Conservation (phyloP, 2,113 vertebrate species). For the Emydura subglobosa region DNA sequence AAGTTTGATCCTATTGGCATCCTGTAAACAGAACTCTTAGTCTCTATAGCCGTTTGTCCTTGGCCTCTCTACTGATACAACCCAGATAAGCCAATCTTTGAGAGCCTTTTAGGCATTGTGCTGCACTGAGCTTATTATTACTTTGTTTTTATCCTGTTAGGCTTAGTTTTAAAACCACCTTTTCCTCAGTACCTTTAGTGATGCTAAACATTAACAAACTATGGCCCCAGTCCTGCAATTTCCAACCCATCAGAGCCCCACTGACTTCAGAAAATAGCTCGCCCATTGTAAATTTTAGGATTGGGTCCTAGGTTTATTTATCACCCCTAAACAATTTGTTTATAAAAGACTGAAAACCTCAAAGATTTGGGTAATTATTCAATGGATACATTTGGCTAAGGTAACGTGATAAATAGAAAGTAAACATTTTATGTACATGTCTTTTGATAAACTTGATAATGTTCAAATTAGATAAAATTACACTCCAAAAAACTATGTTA, state of each 20-base stretch:
- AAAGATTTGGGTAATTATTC: background rate
- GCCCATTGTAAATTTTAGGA: too few relatives aligned
- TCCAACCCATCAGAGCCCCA: background rate
- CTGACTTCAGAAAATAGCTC: too few relatives aligned
- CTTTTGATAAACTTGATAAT: background rate
- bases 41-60: background rate
- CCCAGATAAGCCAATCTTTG: background rate
- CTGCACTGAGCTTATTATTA: background rate
- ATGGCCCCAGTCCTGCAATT: background rate
- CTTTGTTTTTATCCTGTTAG: background rate
- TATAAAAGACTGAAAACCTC: background rate
- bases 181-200: background rate
- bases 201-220: background rate
- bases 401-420: background rate
- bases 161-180: background rate
- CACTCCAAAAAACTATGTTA: background rate
- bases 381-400: background rate
- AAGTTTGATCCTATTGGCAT: background rate
- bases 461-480: background rate
- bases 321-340: background rate
- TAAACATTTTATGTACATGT: background rate
- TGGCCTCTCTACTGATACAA: background rate
- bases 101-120: background rate
- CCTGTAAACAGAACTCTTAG: background rate
- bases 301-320: too few relatives aligned